These are phyloP conservation scores for Lutraria lutraria DNA, from an alignment of 2,888 invertebrate genomes.

Conservation along the genomic window DNA sequence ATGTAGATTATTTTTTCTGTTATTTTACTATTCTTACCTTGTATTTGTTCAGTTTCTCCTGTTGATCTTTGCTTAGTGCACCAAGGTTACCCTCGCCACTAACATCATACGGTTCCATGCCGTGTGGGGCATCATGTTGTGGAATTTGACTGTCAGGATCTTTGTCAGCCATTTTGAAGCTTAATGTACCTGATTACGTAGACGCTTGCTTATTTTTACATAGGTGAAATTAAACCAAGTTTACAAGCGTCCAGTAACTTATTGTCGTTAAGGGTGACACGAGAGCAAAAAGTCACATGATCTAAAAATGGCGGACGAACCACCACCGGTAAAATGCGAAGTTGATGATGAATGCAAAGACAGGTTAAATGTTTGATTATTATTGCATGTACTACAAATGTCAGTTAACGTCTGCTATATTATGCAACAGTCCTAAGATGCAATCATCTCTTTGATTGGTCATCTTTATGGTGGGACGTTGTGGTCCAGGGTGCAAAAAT, in stretches of 20 bases:
- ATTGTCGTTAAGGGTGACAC: constrained; percentile 37
- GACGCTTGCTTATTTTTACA: constrained; percentile 18
- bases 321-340: constrained; percentile 47
- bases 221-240: too few relatives aligned
- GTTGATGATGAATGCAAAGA: constrained; percentile 24
- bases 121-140: constrained; percentile 83
- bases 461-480: too few relatives aligned
- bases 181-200: neutral
- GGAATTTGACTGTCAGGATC: constrained; percentile 74
- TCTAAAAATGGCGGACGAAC: constrained; percentile 70
- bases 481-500: too few relatives aligned
- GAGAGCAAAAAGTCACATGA: constrained; percentile 37
- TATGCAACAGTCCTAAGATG: too few relatives aligned
- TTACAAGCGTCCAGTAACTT: constrained; percentile 36
- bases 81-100: constrained; percentile 83
- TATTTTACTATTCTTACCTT: constrained; percentile 78
- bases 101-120: constrained; percentile 86
- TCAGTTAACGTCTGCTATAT: too few relatives aligned
- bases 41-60: constrained; percentile 85
- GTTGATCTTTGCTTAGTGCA: constrained; percentile 85
- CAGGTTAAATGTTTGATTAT: constrained; percentile 1
- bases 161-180: constrained; percentile 76
- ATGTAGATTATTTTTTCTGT: neutral
- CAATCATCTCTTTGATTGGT: too few relatives aligned
- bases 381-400: too few relatives aligned